phyloP scores from a whole-genome alignment of 2,113 vertebrate genomes.

The Pongo abelii region DNA sequence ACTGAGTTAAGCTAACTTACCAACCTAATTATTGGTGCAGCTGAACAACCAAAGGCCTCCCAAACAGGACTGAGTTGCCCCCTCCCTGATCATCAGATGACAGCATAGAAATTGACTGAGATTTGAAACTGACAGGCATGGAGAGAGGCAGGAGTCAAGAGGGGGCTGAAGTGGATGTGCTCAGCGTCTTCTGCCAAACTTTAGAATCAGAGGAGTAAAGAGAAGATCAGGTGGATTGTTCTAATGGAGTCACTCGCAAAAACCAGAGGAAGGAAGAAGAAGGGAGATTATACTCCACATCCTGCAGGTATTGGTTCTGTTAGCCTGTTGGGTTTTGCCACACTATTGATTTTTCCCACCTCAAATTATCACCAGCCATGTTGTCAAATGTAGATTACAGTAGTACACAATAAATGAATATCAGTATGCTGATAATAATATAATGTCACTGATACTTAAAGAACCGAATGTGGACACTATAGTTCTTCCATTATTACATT shows the following conservation, averaged over 20 bases:
- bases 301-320: neutral
- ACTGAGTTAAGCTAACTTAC: neutral
- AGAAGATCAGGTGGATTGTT: neutral
- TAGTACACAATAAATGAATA: neutral
- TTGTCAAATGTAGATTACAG: neutral
- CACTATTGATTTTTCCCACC: neutral
- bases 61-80: neutral
- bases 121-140: neutral
- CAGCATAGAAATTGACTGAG: neutral
- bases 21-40: neutral
- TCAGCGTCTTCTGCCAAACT: neutral
- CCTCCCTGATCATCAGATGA: neutral
- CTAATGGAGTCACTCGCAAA: neutral
- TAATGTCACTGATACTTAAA: neutral
- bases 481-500: neutral
- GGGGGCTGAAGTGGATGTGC: accelerated
- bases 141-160: neutral
- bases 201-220: neutral
- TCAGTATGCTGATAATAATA: neutral
- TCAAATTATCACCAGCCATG: neutral
- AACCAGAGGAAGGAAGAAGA: neutral
- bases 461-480: neutral
- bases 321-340: neutral
- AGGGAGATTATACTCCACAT: neutral
- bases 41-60: neutral